Evolutionary conservation across 2,888 invertebrate genomes (phyloP).

Genomic region (Phorcus lineatus): DNA sequence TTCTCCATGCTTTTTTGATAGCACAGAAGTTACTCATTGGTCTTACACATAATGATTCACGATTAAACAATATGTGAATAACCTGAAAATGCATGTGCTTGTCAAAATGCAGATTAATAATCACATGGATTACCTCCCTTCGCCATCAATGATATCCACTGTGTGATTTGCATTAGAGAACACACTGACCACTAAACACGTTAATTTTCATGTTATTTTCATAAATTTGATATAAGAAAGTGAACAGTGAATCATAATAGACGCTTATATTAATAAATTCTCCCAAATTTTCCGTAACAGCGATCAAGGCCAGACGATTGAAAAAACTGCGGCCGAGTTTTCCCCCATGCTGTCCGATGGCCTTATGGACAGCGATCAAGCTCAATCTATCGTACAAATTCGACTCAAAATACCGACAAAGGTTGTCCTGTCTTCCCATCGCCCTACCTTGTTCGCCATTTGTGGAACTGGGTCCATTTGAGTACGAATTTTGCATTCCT

Average conservation of each 20-base stretch:
- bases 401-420: background rate
- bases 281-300: background rate
- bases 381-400: background rate
- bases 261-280: too few species aligned
- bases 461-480: conserved; percentile 44
- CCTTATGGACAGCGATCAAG: conserved; percentile 20
- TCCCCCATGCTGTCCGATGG: conserved; percentile 15
- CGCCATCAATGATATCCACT: conserved; percentile 9
- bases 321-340: conserved; percentile 16
- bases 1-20: too few species aligned
- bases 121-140: conserved; percentile 17
- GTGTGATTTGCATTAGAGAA: too few species aligned
- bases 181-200: too few species aligned
- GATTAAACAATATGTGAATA: too few species aligned
- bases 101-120: too few species aligned
- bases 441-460: conserved; percentile 56
- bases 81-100: too few species aligned
- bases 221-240: too few species aligned
- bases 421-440: background rate
- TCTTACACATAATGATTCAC: too few species aligned
- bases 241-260: too few species aligned
- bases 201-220: too few species aligned
- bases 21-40: too few species aligned
- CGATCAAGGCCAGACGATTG: conserved; percentile 14
- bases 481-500: conserved; percentile 48